Evolutionary conservation across 2,888 invertebrate genomes (phyloP).

Genomic region (Drosophila engyochracea): DNA sequence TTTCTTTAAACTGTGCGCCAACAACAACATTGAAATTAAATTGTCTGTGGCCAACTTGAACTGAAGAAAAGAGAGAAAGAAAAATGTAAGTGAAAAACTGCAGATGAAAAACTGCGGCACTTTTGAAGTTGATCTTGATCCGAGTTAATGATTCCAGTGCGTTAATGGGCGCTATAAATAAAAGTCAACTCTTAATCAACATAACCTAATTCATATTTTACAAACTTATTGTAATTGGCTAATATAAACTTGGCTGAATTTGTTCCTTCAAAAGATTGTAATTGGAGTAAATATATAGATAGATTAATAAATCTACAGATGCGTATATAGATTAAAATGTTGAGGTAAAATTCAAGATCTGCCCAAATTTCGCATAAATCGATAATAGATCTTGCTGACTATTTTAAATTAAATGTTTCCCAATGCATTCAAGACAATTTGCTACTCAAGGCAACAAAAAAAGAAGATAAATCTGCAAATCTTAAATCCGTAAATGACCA

Average conservation of each 20-base stretch:
- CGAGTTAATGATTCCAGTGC: slow-evolving; percentile 32
- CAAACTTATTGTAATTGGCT: neutral
- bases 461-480: neutral
- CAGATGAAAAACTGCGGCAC: slow-evolving; percentile 40
- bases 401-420: neutral
- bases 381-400: neutral
- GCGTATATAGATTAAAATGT: neutral
- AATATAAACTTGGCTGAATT: neutral
- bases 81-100: slow-evolving; percentile 17
- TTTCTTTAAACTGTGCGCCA: slow-evolving; percentile 48
- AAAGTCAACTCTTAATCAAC: neutral
- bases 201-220: neutral
- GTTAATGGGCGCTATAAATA: slow-evolving; percentile 26
- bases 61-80: neutral
- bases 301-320: neutral
- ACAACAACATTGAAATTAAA: slow-evolving; percentile 77
- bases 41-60: slow-evolving; percentile 60
- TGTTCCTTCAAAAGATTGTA: neutral
- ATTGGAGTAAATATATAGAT: neutral
- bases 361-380: too few species aligned
- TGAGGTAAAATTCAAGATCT: neutral
- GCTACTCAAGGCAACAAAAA: neutral
- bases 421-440: neutral
- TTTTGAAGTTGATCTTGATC: slow-evolving; percentile 47
- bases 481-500: neutral